Percentiles rank a stretch among this genome's conserved stretches.
Conservation (phyloP, 2,888 invertebrate genomes). For the Lottia scabra region DNA sequence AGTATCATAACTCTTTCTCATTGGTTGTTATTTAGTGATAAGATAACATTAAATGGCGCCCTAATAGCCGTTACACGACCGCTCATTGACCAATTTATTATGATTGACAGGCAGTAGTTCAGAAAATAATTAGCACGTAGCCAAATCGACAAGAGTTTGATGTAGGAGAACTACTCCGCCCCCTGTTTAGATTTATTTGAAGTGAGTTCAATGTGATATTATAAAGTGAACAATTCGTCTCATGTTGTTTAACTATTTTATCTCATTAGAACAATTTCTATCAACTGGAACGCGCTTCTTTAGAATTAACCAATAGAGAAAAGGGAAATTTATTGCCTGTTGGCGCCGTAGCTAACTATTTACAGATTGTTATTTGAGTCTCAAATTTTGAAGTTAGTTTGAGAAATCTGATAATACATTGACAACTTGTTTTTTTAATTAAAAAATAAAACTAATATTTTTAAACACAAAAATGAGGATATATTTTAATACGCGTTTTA, state of each 20-base stretch:
- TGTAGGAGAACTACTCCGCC: not conserved
- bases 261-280: not conserved
- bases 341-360: not conserved
- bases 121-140: not conserved
- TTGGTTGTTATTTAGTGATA: not conserved
- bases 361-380: not conserved
- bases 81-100: not conserved
- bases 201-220: not conserved
- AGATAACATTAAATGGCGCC: not conserved
- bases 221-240: not conserved
- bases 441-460: no score
- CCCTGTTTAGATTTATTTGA: conserved; percentile 5
- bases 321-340: conserved; percentile 1
- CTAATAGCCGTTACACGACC: not conserved
- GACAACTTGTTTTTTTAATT: not conserved
- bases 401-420: not conserved
- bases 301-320: not conserved
- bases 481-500: no score
- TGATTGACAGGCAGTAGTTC: conserved; percentile 3
- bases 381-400: not conserved
- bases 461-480: no score
- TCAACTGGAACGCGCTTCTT: conserved; percentile 4
- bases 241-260: not conserved
- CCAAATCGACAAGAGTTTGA: conserved; percentile 1
- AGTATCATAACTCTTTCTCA: not conserved